phyloP scores from a whole-genome alignment of 2,888 invertebrate species.

The Pteria penguin region DNA sequence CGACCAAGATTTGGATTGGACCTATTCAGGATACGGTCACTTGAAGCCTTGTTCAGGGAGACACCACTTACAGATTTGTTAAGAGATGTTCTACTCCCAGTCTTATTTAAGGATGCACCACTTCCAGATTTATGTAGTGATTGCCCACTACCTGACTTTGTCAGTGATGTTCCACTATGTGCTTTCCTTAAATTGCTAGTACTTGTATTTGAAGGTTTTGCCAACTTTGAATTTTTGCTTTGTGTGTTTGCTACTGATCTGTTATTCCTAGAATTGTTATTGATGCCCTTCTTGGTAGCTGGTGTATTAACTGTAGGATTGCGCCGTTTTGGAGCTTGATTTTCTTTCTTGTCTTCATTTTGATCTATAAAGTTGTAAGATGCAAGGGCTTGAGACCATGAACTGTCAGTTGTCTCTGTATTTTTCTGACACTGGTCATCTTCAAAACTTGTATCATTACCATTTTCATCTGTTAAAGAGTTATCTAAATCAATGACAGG shows the following conservation, averaged over 20 bases:
- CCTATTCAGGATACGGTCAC: conserved; percentile 49
- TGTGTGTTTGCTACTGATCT: conserved; percentile 29
- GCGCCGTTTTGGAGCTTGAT: conserved; percentile 39
- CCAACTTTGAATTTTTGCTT: conserved; percentile 6
- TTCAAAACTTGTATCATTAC: neutral
- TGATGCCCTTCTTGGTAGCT: conserved; percentile 33
- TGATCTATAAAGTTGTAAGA: conserved; percentile 60
- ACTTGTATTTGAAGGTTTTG: conserved; percentile 48
- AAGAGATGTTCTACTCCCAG: conserved; percentile 52
- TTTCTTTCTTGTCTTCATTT: conserved; percentile 31
- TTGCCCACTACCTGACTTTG: conserved; percentile 53
- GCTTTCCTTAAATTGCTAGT: conserved; percentile 30
- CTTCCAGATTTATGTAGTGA: conserved; percentile 57
- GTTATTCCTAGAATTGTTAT: conserved; percentile 38
- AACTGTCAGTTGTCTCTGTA: conserved; percentile 37
- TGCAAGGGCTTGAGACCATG: conserved; percentile 66
- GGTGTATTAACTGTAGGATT: neutral
- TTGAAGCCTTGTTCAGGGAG: conserved; percentile 59
- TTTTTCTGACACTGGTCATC: neutral
- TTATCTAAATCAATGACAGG: conserved; percentile 51
- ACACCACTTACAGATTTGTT: conserved; percentile 63
- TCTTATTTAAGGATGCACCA: conserved; percentile 49
- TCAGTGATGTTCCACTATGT: conserved; percentile 36
- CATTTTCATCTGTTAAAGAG: conserved; percentile 18
- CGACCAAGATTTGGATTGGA: conserved; percentile 54